A percentile compares a stretch with the other conserved stretches of the same genome.
These are phyloP conservation scores for Coelogynopora nodosa DNA, from an alignment of 2,888 invertebrate species.

Conservation along the genomic window DNA sequence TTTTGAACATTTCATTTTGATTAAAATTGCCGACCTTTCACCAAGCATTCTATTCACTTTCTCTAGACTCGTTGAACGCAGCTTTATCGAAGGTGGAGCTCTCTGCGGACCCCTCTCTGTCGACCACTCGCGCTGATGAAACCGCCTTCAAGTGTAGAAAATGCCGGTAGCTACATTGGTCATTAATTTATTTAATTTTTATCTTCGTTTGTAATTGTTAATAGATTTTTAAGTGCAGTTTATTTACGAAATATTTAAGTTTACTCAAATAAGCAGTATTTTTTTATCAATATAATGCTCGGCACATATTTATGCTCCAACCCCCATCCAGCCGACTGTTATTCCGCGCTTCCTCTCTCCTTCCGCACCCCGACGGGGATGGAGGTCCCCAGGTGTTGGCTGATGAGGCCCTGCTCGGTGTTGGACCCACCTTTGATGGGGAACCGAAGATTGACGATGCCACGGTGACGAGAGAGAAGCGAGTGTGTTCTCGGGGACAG, in stretches of 20 bases:
- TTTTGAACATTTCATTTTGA: no score
- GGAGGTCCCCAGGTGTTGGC: neutral
- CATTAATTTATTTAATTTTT: no score
- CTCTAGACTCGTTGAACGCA: neutral
- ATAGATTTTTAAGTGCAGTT: no score
- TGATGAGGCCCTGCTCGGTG: neutral
- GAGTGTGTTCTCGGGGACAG: constrained; percentile 71
- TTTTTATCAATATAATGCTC: no score
- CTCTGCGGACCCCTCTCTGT: neutral
- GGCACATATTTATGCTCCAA: neutral
- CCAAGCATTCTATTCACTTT: no score
- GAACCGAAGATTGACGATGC: neutral
- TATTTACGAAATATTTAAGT: no score
- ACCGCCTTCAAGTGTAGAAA: neutral
- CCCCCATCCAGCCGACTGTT: neutral
- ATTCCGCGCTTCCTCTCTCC: neutral
- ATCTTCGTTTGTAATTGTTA: no score
- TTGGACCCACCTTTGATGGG: neutral
- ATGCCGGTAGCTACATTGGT: neutral
- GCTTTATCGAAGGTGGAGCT: neutral
- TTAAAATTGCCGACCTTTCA: no score
- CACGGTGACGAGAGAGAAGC: no score
- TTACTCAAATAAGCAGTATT: no score
- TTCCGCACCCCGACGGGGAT: neutral
- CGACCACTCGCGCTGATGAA: neutral